A percentile compares a stretch with the other conserved stretches of the same genome.
Evolutionary conservation across 2,888 invertebrate species (phyloP).

Genomic region (Cartodere bifasciata): DNA sequence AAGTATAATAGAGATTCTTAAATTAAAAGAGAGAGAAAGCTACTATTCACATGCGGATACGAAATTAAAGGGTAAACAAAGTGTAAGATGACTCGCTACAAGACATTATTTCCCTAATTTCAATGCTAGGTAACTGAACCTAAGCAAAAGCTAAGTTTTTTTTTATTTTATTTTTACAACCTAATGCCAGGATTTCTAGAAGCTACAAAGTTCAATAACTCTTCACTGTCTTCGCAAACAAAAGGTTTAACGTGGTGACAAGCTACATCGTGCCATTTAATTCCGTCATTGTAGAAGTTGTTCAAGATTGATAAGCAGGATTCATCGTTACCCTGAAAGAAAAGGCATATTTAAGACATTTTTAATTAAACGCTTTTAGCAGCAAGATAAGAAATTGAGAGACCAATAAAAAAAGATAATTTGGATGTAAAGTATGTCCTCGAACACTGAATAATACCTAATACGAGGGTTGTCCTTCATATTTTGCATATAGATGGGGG

Average conservation of each 20-base stretch:
- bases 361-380: not conserved
- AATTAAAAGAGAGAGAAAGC: slow-evolving; percentile 17
- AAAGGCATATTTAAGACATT: slow-evolving; percentile 10
- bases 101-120: slow-evolving; percentile 1
- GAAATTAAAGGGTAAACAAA: slow-evolving; percentile 3
- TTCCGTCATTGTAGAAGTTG: slow-evolving; percentile 82
- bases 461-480: too few species aligned
- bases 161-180: slow-evolving; percentile 45
- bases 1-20: too few species aligned
- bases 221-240: slow-evolving; percentile 86
- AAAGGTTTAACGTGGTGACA: slow-evolving; percentile 78
- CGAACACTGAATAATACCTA: too few species aligned
- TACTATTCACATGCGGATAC: slow-evolving; percentile 22
- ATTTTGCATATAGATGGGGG: too few species aligned
- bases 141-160: too few species aligned
- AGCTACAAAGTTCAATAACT: slow-evolving; percentile 78
- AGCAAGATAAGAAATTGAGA: not conserved
- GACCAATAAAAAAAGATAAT: not conserved
- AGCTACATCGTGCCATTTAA: slow-evolving; percentile 80
- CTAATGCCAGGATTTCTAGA: slow-evolving; percentile 79
- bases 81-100: slow-evolving; percentile 2
- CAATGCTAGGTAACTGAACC: slow-evolving; percentile 4
- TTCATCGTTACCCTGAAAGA: slow-evolving; percentile 71
- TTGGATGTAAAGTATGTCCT: too few species aligned
- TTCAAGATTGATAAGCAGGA: slow-evolving; percentile 80